These are phyloP conservation scores for Panonychus citri DNA, from an alignment of 1,140 invertebrate species.

Conservation along the genomic window DNA sequence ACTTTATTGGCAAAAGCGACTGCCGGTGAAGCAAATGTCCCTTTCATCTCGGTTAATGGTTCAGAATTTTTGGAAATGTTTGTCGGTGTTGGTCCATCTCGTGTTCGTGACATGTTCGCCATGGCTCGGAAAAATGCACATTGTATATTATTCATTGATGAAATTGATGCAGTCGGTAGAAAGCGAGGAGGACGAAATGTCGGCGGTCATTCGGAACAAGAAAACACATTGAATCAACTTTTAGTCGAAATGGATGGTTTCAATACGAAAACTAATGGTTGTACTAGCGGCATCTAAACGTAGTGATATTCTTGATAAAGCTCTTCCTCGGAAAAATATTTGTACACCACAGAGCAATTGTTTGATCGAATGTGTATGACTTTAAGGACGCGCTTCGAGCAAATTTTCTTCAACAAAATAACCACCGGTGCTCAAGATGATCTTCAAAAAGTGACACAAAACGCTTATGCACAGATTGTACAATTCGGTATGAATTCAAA, in stretches of 20 bases:
- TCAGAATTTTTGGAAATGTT: slow-evolving; percentile 93
- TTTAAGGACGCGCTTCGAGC: slow-evolving; percentile 81
- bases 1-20: slow-evolving; percentile 76
- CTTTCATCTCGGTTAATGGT: slow-evolving; percentile 73
- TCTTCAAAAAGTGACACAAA: slow-evolving; percentile 78
- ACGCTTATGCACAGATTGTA: slow-evolving; percentile 56
- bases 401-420: slow-evolving; percentile 80
- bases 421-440: slow-evolving; percentile 98
- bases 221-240: slow-evolving; percentile 90
- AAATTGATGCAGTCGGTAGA: slow-evolving; percentile 88
- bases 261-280: slow-evolving; percentile 60
- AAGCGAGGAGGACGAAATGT: slow-evolving; percentile 32
- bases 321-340: slow-evolving; percentile 83
- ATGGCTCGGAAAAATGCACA: slow-evolving; percentile 72
- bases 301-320: slow-evolving; percentile 85
- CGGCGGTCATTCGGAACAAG: slow-evolving; percentile 40
- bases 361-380: slow-evolving; percentile 46
- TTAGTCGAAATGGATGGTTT: slow-evolving; percentile 96
- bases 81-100: slow-evolving; percentile 66
- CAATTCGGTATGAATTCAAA: slow-evolving; percentile 65
- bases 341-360: slow-evolving; percentile 78
- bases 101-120: slow-evolving; percentile 77
- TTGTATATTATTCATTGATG: slow-evolving; percentile 97
- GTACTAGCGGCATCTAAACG: slow-evolving; percentile 89
- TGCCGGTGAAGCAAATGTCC: slow-evolving; percentile 71